Percentiles rank a stretch among this genome's conserved stretches.
Conservation (phyloP, 2,797 vertebrate species). For the Dryobates pubescens region DNA sequence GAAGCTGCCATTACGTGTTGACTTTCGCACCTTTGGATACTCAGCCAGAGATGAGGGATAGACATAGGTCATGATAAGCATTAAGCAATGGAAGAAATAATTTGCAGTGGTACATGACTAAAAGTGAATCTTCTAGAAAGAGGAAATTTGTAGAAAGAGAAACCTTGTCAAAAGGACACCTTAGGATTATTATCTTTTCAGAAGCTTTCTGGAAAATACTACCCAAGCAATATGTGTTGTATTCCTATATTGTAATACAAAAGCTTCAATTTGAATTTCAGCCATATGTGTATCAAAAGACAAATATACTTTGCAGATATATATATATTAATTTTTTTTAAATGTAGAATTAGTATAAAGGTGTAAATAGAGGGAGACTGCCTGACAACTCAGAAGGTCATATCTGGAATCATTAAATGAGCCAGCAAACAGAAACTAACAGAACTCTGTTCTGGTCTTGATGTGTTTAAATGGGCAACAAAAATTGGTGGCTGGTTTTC, state of each 20-base stretch:
- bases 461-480: not conserved
- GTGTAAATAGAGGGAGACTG: not conserved
- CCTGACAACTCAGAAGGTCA: not conserved
- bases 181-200: not conserved
- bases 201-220: not conserved
- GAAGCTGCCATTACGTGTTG: not conserved
- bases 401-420: not conserved
- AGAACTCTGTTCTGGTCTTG: not conserved
- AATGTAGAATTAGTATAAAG: not conserved
- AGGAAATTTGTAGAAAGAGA: not conserved
- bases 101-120: not conserved
- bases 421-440: not conserved
- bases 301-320: not conserved
- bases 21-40: not conserved
- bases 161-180: not conserved
- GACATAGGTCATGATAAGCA: not conserved
- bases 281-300: not conserved
- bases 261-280: not conserved
- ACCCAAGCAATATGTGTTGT: not conserved
- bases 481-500: not conserved
- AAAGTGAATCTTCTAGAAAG: not conserved
- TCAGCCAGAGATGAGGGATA: not conserved
- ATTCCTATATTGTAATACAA: not conserved
- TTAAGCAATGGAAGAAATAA: not conserved
- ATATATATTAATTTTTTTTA: not conserved